Evolutionary conservation across 2,797 vertebrate genomes (phyloP).

Genomic region (Pristis pectinata): DNA sequence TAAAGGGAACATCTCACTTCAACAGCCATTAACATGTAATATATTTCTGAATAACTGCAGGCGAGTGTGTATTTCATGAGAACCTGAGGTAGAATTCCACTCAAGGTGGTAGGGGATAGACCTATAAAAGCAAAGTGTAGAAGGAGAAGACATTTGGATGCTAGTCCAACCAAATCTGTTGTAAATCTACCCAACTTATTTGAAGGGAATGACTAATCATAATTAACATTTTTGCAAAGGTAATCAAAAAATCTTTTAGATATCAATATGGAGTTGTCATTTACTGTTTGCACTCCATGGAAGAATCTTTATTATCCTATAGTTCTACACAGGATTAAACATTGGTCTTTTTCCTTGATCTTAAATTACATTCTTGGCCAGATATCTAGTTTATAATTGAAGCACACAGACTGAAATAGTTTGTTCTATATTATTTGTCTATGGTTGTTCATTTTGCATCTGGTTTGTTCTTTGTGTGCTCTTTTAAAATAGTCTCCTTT

Average conservation of each 20-base stretch:
- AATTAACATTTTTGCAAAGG: neutral
- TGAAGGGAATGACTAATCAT: neutral
- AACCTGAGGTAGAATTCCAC: neutral
- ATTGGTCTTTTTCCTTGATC: neutral
- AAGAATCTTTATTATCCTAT: neutral
- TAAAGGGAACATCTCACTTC: neutral
- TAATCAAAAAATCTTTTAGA: neutral
- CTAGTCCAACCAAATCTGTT: neutral
- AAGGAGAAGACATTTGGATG: neutral
- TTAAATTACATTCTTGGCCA: neutral
- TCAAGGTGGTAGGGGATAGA: neutral
- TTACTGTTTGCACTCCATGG: neutral
- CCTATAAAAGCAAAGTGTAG: neutral
- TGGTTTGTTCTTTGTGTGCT: neutral
- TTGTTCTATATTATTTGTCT: neutral
- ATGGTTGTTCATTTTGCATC: neutral
- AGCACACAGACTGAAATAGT: neutral
- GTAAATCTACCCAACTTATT: neutral
- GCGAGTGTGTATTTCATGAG: neutral
- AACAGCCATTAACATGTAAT: neutral
- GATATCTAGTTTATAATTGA: neutral
- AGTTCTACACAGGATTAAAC: neutral
- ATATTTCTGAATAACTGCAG: constrained; percentile 18
- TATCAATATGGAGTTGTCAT: neutral
- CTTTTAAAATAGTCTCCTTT: neutral